Conservation (phyloP, 2,888 invertebrate genomes). For the Pollenia amentaria region DNA sequence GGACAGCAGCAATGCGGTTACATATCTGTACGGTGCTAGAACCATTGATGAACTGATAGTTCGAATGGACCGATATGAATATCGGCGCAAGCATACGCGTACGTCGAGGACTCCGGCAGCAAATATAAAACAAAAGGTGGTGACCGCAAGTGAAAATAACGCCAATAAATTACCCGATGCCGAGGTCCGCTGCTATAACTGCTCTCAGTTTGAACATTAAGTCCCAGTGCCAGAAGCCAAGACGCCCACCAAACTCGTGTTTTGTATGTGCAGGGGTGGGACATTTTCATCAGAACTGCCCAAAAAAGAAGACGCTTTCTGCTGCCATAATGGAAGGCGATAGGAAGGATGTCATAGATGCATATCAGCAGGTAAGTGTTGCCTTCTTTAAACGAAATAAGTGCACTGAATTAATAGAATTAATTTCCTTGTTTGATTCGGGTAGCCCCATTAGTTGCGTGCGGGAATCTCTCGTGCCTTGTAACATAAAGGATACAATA, state of each 20-base stretch:
- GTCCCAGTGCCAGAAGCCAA: slow-evolving; percentile 17
- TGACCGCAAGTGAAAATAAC: neutral
- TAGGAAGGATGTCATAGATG: neutral
- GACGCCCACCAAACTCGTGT: slow-evolving; percentile 36
- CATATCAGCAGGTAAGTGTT: slow-evolving; percentile 8
- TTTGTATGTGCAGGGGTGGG: slow-evolving; percentile 46
- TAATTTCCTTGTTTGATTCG: slow-evolving; percentile 10
- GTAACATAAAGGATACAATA: neutral
- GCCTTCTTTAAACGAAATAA: slow-evolving; percentile 34
- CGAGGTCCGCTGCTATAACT: slow-evolving; percentile 35
- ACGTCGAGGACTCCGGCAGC: neutral
- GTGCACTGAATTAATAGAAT: slow-evolving; percentile 2
- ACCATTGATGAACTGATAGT: slow-evolving; percentile 1
- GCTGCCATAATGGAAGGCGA: neutral
- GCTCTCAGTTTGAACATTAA: slow-evolving; percentile 40
- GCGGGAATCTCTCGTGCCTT: neutral
- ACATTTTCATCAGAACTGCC: slow-evolving; percentile 39
- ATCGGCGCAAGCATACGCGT: neutral
- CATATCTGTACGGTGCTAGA: slow-evolving; percentile 22
- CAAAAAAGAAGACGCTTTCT: slow-evolving; percentile 24
- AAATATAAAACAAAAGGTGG: slow-evolving; percentile 23
- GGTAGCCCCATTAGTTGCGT: slow-evolving; percentile 4
- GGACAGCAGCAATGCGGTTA: slow-evolving; percentile 4
- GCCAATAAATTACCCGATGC: slow-evolving; percentile 2
- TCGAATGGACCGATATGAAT: slow-evolving; percentile 31